These are phyloP conservation scores for Strigops habroptila DNA, from an alignment of 2,113 vertebrate genomes.

Conservation along the genomic window DNA sequence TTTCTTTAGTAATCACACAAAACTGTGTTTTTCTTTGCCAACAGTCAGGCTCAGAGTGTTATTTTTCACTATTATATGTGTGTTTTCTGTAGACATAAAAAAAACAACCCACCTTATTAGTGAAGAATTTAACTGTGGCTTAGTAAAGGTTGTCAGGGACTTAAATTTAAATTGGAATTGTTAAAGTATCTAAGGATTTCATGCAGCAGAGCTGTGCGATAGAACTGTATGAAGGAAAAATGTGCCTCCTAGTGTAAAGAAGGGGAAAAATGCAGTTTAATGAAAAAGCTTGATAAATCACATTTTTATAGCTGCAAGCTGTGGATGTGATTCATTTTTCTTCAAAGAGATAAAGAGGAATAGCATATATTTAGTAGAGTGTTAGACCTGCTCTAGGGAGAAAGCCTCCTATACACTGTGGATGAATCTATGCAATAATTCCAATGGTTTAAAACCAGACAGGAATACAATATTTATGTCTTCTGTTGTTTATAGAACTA, in stretches of 20 bases:
- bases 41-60: neutral
- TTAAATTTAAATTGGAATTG: neutral
- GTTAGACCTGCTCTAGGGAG: conserved; percentile 20
- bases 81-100: neutral
- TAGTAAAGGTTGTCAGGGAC: neutral
- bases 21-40: neutral
- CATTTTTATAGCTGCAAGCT: conserved; percentile 50
- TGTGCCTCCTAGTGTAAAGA: conserved; percentile 73
- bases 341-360: conserved; percentile 51
- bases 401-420: conserved; percentile 1
- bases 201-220: neutral
- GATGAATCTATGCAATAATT: conserved; percentile 33
- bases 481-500: conserved; percentile 5
- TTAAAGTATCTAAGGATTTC: neutral
- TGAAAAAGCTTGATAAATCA: conserved; percentile 32
- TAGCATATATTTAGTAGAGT: conserved; percentile 41
- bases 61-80: neutral
- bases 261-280: conserved; percentile 32
- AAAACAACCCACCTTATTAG: neutral
- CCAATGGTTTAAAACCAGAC: neutral
- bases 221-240: conserved; percentile 53
- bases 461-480: conserved; percentile 32
- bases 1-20: neutral
- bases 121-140: neutral
- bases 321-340: conserved; percentile 59